Evolutionary conservation across 2,888 invertebrate species (phyloP), one percentile per base, ranked within the genome.

Genomic region (Latrodectus elegans): DNA sequence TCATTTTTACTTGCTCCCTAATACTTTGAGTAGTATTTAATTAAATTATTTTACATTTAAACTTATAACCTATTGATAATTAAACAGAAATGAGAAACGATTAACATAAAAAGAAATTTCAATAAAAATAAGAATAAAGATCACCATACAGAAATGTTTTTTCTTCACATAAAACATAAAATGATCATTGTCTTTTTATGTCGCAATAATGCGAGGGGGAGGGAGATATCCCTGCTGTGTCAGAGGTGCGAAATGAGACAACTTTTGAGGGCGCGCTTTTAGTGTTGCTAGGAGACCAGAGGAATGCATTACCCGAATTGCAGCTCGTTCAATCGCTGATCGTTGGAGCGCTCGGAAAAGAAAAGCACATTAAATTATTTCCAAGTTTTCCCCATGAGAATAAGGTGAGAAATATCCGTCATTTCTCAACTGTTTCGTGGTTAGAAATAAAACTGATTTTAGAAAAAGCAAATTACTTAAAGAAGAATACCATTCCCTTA

Each of bases 231-330:
- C 65, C 38, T 38, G 60, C 11, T 14, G 14, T 17, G 52, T 68
- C 67, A 52, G 26, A 17, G 38, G 55, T 26, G 38, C 38, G 67
- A 65, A 52, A 52, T 11, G 26, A 26, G 53, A 51, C 26, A 53
- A 73, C 67, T 55, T 49, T 26, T 26, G 12, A 73, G 81, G 81
- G 52, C 72, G 51, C n/a, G 14, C 38, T 14, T 17, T 64, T 51
- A 64, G 52, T 8, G 83, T 84, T 78, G 84, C 84, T 78, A 78
- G 72, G 84, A 53, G 52, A 84, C 84, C 77, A 38, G 8, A 15
- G 77, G 84, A 84, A 84, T 84, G 78, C 84, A 78, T 84, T 84
- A 84, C 64, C 26, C 26, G 53, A 78, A 84, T 84, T 84, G 84
- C 78, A 10, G 80, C 64, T 22, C 26, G 71, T 8, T 15, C 38